Conservation (phyloP, 2,113 vertebrate genomes). For the Eublepharis macularius region DNA sequence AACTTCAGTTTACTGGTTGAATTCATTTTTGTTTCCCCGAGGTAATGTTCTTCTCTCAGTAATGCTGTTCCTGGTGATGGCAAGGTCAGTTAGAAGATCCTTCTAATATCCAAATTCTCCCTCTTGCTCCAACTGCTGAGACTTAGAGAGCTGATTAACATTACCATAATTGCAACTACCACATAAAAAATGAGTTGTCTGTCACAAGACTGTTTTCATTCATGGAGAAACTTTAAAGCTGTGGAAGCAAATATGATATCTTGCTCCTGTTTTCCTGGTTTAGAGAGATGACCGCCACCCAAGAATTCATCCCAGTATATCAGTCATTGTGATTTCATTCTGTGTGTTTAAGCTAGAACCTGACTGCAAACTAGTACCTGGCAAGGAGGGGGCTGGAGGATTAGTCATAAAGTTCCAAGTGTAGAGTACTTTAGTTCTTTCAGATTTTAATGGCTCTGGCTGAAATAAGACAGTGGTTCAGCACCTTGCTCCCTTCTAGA, state of each 20-base stretch:
- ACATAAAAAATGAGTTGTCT: not conserved
- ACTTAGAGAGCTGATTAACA: not conserved
- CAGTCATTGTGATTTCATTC: no score
- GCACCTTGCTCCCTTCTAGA: no score
- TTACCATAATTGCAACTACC: not conserved
- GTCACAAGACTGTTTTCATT: not conserved
- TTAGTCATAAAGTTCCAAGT: no score
- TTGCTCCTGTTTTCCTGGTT: no score
- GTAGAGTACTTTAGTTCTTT: no score
- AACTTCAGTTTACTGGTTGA: conserved; percentile 15
- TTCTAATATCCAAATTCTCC: not conserved
- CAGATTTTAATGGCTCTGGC: no score
- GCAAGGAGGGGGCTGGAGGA: no score
- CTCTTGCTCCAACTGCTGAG: not conserved
- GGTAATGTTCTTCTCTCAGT: not conserved
- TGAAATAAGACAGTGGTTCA: no score
- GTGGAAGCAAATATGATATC: not conserved
- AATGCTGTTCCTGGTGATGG: conserved; percentile 16
- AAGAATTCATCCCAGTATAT: no score
- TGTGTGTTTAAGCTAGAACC: no score
- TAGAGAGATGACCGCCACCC: no score
- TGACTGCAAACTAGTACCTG: no score
- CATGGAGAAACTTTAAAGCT: not conserved
- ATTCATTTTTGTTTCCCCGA: conserved; percentile 38
- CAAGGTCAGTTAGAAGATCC: not conserved